Percentiles rank a stretch among this genome's conserved stretches.
Evolutionary conservation across 1,140 invertebrate genomes (phyloP).

Genomic region (Drosophila grimshawi): DNA sequence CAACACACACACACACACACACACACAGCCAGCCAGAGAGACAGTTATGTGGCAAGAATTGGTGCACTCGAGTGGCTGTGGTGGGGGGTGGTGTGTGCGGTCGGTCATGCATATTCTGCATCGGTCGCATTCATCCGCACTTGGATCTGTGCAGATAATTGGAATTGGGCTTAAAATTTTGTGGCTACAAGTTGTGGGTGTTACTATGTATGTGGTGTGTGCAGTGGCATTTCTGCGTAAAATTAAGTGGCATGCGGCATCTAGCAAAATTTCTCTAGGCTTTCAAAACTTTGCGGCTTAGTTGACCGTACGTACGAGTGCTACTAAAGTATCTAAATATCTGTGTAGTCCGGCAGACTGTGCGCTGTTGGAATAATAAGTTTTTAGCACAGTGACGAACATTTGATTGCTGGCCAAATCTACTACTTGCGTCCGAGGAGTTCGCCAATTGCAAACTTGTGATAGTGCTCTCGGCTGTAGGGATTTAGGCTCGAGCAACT

Average conservation of each 20-base stretch:
- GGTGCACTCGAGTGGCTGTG: not conserved
- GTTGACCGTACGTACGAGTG: not conserved
- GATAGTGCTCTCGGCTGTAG: constrained; percentile 21
- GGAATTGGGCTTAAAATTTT: constrained; percentile 81
- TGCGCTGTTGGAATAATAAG: constrained; percentile 44
- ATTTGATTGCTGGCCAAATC: constrained; percentile 30
- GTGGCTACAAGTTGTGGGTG: constrained; percentile 61
- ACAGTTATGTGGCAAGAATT: constrained; percentile 18
- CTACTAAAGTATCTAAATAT: constrained; percentile 15
- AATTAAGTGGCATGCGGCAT: constrained; percentile 78
- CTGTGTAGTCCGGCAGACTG: constrained; percentile 11
- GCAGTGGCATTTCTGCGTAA: constrained; percentile 51
- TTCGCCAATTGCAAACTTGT: constrained; percentile 24
- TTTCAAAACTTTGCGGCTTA: constrained; percentile 79
- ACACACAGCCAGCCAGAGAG: not conserved
- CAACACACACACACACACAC: constrained; percentile 7
- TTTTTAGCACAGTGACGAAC: constrained; percentile 28
- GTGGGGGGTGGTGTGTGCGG: constrained; percentile 19
- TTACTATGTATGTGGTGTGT: constrained; percentile 21
- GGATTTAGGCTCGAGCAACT: constrained; percentile 6
- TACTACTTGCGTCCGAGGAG: constrained; percentile 5
- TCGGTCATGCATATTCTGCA: constrained; percentile 56
- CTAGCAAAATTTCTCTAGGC: constrained; percentile 72
- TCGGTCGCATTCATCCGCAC: constrained; percentile 53
- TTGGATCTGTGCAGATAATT: constrained; percentile 78